A percentile compares a stretch with the other conserved stretches of the same genome.
Evolutionary conservation across 2,888 invertebrate genomes (phyloP).

Genomic region (Spodoptera exigua): DNA sequence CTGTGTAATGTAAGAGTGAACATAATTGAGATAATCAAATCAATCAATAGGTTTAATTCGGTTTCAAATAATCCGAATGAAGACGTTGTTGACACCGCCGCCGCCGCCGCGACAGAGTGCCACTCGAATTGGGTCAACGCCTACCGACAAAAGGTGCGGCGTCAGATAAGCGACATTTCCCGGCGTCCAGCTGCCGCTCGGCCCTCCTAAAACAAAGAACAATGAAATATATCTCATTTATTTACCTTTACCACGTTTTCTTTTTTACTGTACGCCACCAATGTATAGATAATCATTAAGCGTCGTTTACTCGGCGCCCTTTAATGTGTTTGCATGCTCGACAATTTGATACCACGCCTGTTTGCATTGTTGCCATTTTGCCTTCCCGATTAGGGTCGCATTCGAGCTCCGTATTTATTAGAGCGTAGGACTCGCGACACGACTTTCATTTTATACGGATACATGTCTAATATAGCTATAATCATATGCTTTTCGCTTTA

Average conservation of each 20-base stretch:
- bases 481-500: constrained; percentile 72
- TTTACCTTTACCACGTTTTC: constrained; percentile 73
- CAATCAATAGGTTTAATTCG: constrained; percentile 56
- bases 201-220: constrained; percentile 84
- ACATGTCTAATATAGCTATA: constrained; percentile 72
- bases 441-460: constrained; percentile 85
- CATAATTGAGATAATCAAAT: constrained; percentile 1
- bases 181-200: constrained; percentile 82
- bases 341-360: constrained; percentile 86
- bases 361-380: constrained; percentile 87
- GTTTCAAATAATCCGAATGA: constrained; percentile 72
- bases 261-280: constrained; percentile 72
- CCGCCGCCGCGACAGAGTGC: constrained; percentile 70
- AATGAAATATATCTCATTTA: constrained; percentile 84
- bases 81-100: constrained; percentile 76
- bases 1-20: too few relatives aligned
- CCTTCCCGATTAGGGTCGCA: constrained; percentile 87
- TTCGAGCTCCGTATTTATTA: constrained; percentile 87
- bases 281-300: constrained; percentile 86
- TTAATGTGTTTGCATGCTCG: constrained; percentile 87
- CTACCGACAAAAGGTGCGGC: constrained; percentile 87
- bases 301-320: constrained; percentile 81
- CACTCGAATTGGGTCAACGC: constrained; percentile 87
- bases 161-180: constrained; percentile 86
- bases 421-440: constrained; percentile 84